These are phyloP conservation scores for Larimichthys crocea DNA, from an alignment of 2,113 vertebrate species.

Conservation along the genomic window DNA sequence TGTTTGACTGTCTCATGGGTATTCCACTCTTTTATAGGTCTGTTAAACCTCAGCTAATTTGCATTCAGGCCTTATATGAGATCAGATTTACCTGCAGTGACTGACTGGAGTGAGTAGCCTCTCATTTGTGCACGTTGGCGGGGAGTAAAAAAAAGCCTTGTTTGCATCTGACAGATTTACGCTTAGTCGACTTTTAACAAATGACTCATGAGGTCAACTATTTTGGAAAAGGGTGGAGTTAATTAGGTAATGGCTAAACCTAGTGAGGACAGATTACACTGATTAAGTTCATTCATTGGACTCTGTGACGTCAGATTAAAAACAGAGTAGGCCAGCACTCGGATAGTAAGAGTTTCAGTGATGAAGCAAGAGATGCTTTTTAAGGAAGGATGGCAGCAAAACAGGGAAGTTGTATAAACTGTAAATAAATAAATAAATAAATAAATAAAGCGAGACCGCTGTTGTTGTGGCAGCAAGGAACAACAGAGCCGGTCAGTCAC, in stretches of 20 bases:
- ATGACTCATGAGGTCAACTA: constrained; percentile 10
- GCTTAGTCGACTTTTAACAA: constrained; percentile 18
- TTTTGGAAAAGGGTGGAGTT: constrained; percentile 38
- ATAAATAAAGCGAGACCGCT: constrained; percentile 41
- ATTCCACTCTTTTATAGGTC: constrained; percentile 17
- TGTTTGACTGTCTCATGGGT: constrained; percentile 35
- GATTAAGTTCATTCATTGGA: constrained; percentile 44
- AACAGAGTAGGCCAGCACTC: not conserved
- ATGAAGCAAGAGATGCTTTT: not conserved
- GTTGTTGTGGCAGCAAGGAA: constrained; percentile 27
- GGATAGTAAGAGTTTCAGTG: not conserved
- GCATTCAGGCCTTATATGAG: constrained; percentile 48
- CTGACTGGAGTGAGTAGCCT: constrained; percentile 20
- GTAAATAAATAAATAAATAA: constrained; percentile 51
- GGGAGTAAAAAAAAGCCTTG: constrained; percentile 10
- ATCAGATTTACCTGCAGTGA: constrained; percentile 29
- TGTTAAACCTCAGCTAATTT: constrained; percentile 55
- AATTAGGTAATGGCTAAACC: constrained; percentile 60
- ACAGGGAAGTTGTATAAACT: constrained; percentile 30
- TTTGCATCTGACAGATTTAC: constrained; percentile 39
- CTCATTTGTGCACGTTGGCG: constrained; percentile 27
- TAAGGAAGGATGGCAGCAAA: not conserved
- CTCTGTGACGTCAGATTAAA: not conserved
- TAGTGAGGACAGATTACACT: constrained; percentile 37
- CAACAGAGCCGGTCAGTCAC: constrained; percentile 46